Conservation (phyloP, 2,888 invertebrate genomes). For the Stenotaenia linearis region DNA sequence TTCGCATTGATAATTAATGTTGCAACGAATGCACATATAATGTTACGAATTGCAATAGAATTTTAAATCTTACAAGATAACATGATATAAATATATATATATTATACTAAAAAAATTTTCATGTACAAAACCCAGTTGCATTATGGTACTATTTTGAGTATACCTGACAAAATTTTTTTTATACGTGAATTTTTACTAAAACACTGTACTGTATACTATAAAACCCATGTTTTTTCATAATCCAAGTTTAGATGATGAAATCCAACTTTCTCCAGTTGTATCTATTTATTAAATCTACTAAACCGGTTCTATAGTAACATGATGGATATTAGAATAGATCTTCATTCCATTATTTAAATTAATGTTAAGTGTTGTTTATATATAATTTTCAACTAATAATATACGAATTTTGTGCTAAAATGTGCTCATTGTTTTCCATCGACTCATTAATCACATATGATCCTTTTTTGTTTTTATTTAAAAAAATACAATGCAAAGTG, state of each 20-base stretch:
- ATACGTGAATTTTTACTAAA: neutral
- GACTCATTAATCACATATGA: no score
- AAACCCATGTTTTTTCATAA: neutral
- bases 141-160: neutral
- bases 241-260: neutral
- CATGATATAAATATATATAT: neutral
- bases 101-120: neutral
- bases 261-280: neutral
- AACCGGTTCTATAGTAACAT: neutral
- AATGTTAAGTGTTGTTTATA: neutral
- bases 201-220: neutral
- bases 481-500: neutral
- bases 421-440: neutral
- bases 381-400: neutral
- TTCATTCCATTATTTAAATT: neutral
- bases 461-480: neutral
- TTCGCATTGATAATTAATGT: neutral
- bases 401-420: neutral
- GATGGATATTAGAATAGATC: neutral
- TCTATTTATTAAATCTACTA: neutral
- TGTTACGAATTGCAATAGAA: neutral
- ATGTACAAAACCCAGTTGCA: neutral
- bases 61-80: neutral
- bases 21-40: neutral
- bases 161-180: neutral